These are phyloP conservation scores for Phalacrocorax carbo DNA, from an alignment of 2,113 vertebrate species.

Conservation along the genomic window DNA sequence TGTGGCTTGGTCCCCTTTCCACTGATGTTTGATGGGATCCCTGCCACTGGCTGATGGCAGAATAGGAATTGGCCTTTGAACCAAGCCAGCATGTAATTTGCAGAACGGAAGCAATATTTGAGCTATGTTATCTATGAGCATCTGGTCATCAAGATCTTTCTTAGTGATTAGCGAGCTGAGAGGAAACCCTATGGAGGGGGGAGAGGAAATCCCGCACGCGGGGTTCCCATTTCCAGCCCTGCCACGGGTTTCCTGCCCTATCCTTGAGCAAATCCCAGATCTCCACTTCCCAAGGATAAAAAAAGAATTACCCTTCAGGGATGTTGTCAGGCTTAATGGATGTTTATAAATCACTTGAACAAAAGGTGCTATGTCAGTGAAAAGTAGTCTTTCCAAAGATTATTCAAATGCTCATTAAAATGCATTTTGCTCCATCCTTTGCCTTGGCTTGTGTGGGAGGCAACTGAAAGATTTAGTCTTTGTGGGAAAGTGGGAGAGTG, in stretches of 20 bases:
- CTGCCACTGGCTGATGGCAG: not conserved
- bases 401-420: conserved; percentile 38
- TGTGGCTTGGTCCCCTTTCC: not conserved
- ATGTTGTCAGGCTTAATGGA: conserved; percentile 35
- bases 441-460: conserved; percentile 9
- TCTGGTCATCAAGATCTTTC: conserved; percentile 43
- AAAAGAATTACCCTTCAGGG: not conserved
- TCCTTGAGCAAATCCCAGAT: not conserved
- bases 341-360: conserved; percentile 5
- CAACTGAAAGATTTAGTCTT: not conserved
- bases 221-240: conserved; percentile 12
- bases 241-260: not conserved
- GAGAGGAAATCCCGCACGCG: not conserved
- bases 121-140: conserved; percentile 8
- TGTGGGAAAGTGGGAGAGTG: not conserved
- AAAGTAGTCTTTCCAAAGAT: not conserved
- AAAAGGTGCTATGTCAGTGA: conserved; percentile 34
- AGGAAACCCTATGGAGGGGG: not conserved
- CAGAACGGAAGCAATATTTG: conserved; percentile 54
- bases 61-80: conserved; percentile 50
- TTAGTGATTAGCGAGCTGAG: not conserved
- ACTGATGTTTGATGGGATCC: not conserved
- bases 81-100: not conserved
- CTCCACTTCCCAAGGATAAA: not conserved
- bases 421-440: not conserved